Percentiles rank a stretch among this genome's conserved stretches.
These are phyloP conservation scores for Smithornis capensis DNA, from an alignment of 2,113 vertebrate species.

Conservation along the genomic window DNA sequence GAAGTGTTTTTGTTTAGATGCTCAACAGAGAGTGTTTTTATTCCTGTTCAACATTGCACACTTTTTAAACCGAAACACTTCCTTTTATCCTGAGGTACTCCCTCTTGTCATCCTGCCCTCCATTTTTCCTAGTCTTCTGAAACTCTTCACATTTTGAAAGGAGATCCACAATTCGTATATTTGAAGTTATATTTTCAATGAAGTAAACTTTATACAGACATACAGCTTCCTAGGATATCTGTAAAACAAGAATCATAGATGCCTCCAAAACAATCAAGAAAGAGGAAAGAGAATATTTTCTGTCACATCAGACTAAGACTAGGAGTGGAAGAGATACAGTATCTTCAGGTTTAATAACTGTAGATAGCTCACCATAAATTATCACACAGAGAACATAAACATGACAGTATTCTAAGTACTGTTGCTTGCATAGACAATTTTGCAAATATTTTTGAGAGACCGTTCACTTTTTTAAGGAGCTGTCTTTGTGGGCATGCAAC, in stretches of 20 bases:
- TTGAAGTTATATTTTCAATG: background rate
- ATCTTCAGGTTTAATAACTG: background rate
- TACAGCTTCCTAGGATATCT: background rate
- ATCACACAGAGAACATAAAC: background rate
- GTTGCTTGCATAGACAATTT: background rate
- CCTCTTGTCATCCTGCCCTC: background rate
- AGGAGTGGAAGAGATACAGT: background rate
- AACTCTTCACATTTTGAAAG: background rate
- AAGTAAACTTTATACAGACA: background rate
- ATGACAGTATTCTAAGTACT: background rate
- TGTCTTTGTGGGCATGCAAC: background rate
- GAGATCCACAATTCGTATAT: fast-evolving
- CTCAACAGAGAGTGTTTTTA: background rate
- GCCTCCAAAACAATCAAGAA: background rate
- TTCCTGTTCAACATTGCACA: background rate
- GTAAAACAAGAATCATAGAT: background rate
- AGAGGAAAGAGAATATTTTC: background rate
- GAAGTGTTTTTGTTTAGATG: background rate
- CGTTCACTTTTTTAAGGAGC: background rate
- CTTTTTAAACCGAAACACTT: background rate
- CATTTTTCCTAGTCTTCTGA: background rate
- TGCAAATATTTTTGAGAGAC: background rate
- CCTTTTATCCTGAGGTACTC: background rate
- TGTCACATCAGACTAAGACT: background rate
- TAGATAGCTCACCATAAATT: background rate